A percentile compares a stretch with the other conserved stretches of the same genome.
Evolutionary conservation across 1,140 invertebrate genomes (phyloP).

Genomic region (Uloborus diversus): DNA sequence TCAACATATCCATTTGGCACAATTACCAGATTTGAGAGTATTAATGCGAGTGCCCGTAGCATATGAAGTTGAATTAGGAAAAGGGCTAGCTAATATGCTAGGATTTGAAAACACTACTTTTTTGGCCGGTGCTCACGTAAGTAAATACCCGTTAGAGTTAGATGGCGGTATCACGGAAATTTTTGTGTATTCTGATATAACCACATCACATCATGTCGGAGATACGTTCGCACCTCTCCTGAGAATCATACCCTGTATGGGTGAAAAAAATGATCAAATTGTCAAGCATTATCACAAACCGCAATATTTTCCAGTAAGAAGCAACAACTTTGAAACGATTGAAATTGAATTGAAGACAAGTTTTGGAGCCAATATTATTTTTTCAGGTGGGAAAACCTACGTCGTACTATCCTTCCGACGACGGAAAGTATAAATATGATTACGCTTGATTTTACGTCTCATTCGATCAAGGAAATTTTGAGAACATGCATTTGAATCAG

Average conservation of each 20-base stretch:
- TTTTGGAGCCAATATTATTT: not conserved
- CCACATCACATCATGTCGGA: not conserved
- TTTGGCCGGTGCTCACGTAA: not conserved
- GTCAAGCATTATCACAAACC: not conserved
- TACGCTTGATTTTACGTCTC: no score
- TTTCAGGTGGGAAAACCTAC: not conserved
- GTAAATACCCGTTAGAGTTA: not conserved
- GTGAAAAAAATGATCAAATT: constrained; percentile 4
- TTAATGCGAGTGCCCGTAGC: not conserved
- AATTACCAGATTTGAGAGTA: not conserved
- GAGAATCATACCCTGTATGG: not conserved
- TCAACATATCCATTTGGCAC: not conserved
- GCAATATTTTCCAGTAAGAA: not conserved
- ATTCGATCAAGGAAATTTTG: no score
- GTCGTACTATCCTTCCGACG: not conserved
- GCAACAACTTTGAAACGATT: not conserved
- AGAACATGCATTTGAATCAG: not conserved
- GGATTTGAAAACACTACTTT: not conserved
- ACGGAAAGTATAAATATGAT: constrained; percentile 10
- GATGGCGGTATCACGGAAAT: not conserved
- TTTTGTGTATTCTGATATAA: not conserved
- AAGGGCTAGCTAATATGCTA: not conserved
- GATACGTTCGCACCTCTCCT: not conserved
- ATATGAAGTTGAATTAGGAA: not conserved
- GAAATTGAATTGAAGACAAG: not conserved